Evolutionary conservation across 2,113 vertebrate species (phyloP).

Genomic region (Bombycilla garrulus): DNA sequence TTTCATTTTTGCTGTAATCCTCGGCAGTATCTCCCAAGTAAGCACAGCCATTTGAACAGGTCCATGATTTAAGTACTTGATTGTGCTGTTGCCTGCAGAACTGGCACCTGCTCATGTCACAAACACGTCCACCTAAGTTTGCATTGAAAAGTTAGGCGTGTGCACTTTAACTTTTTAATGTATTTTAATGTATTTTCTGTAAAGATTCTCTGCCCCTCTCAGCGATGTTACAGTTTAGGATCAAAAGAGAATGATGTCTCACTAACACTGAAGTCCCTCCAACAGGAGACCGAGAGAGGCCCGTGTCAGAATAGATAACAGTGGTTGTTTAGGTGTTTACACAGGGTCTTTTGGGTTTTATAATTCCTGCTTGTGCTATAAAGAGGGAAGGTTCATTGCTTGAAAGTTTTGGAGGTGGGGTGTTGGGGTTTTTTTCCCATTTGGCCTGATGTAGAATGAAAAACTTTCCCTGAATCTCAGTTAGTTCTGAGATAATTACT

Average conservation of each 20-base stretch:
- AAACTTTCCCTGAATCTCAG: neutral
- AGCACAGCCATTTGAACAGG: neutral
- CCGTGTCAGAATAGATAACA: neutral
- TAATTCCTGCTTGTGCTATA: neutral
- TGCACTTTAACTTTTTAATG: neutral
- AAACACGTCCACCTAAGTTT: neutral
- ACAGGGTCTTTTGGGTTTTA: neutral
- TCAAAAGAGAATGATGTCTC: neutral
- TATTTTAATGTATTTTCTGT: neutral
- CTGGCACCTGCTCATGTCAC: neutral
- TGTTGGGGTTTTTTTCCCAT: neutral
- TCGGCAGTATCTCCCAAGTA: neutral
- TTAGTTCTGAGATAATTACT: neutral
- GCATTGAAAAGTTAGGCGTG: neutral
- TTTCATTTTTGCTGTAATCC: neutral
- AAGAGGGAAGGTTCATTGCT: neutral
- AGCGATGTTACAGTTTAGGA: neutral
- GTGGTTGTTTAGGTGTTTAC: neutral
- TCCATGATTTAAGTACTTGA: neutral
- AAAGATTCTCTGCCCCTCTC: neutral
- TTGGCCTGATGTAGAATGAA: neutral
- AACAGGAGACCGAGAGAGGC: neutral
- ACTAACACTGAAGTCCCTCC: neutral
- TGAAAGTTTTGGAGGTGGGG: neutral
- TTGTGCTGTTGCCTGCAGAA: neutral